Base-by-base conservation (phyloP, 2,113 vertebrate species). In the Polypterus bichir region DNA sequence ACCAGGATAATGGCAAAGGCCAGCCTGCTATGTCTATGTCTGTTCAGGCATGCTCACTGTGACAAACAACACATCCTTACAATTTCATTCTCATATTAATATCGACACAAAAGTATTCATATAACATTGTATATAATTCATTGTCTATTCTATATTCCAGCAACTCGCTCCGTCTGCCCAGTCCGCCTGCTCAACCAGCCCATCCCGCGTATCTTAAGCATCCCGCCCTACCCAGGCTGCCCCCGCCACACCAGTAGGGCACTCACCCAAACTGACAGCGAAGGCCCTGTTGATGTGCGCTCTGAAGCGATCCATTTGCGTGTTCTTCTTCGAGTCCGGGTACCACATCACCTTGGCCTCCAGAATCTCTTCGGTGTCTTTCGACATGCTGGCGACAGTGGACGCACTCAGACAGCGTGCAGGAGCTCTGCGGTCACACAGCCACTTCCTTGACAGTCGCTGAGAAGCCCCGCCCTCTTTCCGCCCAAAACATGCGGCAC, bases 261-360 rank as follows among this genome's bases (percentile, higher is more conserved):
- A 80, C 92, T 93, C 79, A 98, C 95, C 89, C 68, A 97, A 81
- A 68, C 79, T 85, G 73, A 89, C 78, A 47, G 92, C 94, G 69
- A 83, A 82, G 68, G 84, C 72, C 11, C 70, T 64, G 71, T 86
- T 84, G 73, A 90, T 87, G 10, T 85, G 89, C 64, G 71, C 79
- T 62, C 93, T 85, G 67, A 97, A 97, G 54, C 70, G 83, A 69
- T 97, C 91, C 94, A 96, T 97, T 68, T 76, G 85, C 4, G 93
- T 92, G 74, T 88, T 84, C 70, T 71, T 90, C 81, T 97, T 97
- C 44, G 90, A 86, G 81, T 97, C 91, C 0, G 95, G 95, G 80
- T 93, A 89, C 95, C 95, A 98, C 79, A 97, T 68, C 77, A 90
- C 90, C 76, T 80, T 90, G 64, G 81, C 76, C 80, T 91, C 92